Conservation (phyloP, 2,113 vertebrate species). For the Egretta garzetta region DNA sequence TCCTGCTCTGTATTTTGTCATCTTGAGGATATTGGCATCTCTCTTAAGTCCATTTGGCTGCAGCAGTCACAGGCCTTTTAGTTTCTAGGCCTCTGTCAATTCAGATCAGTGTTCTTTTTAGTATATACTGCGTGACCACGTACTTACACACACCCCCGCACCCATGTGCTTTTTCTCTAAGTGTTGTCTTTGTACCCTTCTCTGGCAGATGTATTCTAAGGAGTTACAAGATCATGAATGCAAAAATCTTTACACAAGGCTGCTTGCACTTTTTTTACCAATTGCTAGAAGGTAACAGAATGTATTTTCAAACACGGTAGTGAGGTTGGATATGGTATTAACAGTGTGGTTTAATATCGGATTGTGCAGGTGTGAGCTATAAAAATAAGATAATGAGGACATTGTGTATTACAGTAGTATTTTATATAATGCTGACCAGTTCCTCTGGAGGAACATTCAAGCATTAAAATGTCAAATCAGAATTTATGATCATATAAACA, state of each 20-base stretch:
- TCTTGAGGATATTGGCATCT: slow-evolving; percentile 68
- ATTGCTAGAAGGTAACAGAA: background rate
- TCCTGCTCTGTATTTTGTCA: slow-evolving; percentile 76
- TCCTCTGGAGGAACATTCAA: background rate
- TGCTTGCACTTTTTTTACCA: background rate
- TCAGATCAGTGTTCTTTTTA: background rate
- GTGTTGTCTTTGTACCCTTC: background rate
- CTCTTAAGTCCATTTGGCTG: slow-evolving; percentile 30
- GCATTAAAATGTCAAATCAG: background rate
- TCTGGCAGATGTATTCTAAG: background rate
- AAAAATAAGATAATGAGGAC: background rate
- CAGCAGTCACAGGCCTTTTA: background rate
- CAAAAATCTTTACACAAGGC: background rate
- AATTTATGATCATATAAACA: background rate
- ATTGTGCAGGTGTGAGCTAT: background rate
- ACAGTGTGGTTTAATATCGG: background rate
- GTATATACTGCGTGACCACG: background rate
- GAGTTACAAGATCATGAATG: background rate
- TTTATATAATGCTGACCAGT: background rate
- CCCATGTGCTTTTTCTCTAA: accelerated
- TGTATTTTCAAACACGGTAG: background rate
- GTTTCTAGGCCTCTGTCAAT: background rate
- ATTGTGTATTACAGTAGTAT: background rate
- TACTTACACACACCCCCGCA: background rate
- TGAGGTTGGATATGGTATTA: background rate